Evolutionary conservation across 2,797 vertebrate species (phyloP).

Genomic region (Lophius americanus): DNA sequence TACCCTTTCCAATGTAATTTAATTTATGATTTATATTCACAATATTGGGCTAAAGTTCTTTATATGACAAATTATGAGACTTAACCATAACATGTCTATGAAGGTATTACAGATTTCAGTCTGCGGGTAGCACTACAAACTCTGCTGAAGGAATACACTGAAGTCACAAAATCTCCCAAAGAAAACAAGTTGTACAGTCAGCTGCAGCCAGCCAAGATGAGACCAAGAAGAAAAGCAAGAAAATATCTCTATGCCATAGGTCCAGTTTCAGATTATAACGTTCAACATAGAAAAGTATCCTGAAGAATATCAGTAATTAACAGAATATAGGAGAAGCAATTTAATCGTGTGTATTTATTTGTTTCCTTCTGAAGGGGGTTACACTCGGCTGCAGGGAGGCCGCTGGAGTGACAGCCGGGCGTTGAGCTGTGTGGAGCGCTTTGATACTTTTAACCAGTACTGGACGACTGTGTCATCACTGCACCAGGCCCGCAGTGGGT

Average conservation of each 20-base stretch:
- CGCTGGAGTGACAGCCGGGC: slow-evolving; percentile 97
- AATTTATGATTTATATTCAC: neutral
- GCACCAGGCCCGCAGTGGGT: slow-evolving; percentile 93
- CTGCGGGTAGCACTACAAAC: slow-evolving; percentile 97
- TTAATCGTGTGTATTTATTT: neutral
- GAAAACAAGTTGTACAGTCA: slow-evolving; percentile 92
- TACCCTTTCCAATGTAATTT: neutral
- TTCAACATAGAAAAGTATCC: neutral
- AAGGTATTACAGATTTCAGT: slow-evolving; percentile 95
- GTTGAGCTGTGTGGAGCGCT: slow-evolving; percentile 95
- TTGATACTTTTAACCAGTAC: slow-evolving; percentile 98
- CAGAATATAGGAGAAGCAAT: neutral
- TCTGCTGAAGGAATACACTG: slow-evolving; percentile 95
- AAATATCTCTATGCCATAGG: slow-evolving; percentile 98
- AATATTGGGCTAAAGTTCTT: neutral
- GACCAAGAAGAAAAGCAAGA: slow-evolving; percentile 94
- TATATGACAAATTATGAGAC: neutral
- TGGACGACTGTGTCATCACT: slow-evolving; percentile 98
- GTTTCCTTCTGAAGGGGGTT: slow-evolving; percentile 84
- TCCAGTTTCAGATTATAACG: slow-evolving; percentile 59
- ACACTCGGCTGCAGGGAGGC: slow-evolving; percentile 93
- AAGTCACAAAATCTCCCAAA: slow-evolving; percentile 91
- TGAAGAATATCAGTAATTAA: neutral
- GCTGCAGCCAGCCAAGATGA: slow-evolving; percentile 89
- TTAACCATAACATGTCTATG: slow-evolving; percentile 3